Base-by-base conservation (phyloP, 1,140 invertebrate genomes). In the Rhopalosiphum maidis region DNA sequence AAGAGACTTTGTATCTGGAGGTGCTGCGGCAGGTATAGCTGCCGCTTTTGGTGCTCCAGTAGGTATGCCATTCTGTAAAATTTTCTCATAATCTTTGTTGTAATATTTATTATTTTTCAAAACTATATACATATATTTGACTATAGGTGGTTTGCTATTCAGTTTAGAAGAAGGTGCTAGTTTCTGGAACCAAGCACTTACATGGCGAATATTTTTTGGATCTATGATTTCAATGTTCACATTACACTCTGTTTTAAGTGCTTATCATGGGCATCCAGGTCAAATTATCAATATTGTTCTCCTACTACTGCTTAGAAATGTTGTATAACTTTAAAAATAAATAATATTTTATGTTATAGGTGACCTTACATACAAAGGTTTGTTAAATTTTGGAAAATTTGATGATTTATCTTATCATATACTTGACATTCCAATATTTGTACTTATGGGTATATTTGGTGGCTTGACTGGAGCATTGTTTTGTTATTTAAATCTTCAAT, bases 31-130 rank as follows among this genome's bases (percentile, higher is more conserved):
- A 43, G 99, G 99, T 37, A 99, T 99, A 2, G 97, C 98, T 8
- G 99, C 99, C 68, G 99, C 99, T 94, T 99, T 99, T 96, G 99
- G 99, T 77, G 98, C 99, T 90, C 99, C 99, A 92, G 98, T 99
- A 94, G 98, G 98, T 98, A 95, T 95, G 88, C 25, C 8, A 90
- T 90, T 37, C 22, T 18, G 18, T 23, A 95, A 94, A 37, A 35
- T 90, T 35, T 41, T 60, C 35, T 43, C 37, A 15, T 90, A 51
- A 25, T 41, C 35, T 43, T 55, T 60, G 60, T 90, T 55, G 35
- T 11, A 90, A n/a, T 51, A 88, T 18, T 46, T 30, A 4, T 23
- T 18, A 46, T 93, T 90, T 90, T 94, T 89, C 25, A 77, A 91
- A 46, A 87, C 46, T 30, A 89, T 93, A 94, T 30, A 93, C 55